Evolutionary conservation across 2,888 invertebrate species (phyloP).

Genomic region (Drosophila kokeensis): DNA sequence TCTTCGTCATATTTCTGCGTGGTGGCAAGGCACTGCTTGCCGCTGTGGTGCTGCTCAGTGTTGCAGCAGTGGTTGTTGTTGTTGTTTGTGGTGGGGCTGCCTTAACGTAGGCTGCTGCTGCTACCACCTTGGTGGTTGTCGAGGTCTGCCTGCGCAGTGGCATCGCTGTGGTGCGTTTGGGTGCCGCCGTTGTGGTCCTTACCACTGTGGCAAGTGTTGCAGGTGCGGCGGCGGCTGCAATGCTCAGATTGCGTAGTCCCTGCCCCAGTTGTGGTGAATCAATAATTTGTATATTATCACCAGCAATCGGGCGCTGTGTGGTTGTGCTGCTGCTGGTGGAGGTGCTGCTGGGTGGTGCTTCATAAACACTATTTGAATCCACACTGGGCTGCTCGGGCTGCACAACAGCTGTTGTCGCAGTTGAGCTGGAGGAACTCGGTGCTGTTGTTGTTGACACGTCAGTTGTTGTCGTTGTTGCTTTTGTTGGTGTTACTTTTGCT

Average conservation of each 20-base stretch:
- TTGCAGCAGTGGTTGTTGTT: conserved; percentile 27
- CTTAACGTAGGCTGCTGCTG: conserved; percentile 32
- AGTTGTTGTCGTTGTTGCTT: conserved; percentile 9
- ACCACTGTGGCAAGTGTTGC: conserved; percentile 38
- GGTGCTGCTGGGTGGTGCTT: conserved; percentile 44
- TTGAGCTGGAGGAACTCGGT: conserved; percentile 12
- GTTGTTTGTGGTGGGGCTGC: conserved; percentile 39
- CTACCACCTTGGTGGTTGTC: conserved; percentile 24
- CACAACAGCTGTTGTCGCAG: conserved; percentile 5
- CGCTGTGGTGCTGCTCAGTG: conserved; percentile 5
- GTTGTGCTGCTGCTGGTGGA: conserved; percentile 22
- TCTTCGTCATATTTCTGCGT: conserved; percentile 42
- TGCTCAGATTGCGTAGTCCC: conserved; percentile 62
- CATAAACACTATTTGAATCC: conserved; percentile 82
- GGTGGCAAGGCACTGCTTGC: conserved; percentile 8
- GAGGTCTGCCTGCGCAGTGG: conserved; percentile 39
- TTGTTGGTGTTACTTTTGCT: conserved; percentile 60
- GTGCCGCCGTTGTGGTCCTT: conserved; percentile 14
- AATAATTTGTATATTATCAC: conserved; percentile 4
- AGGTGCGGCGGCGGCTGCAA: conserved; percentile 35
- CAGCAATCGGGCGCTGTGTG: conserved; percentile 13
- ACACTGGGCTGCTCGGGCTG: conserved; percentile 53
- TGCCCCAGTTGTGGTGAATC: conserved; percentile 33
- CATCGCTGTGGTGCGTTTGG: conserved; percentile 27
- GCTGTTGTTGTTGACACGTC: conserved; percentile 1